Evolutionary conservation across 2,888 invertebrate genomes (phyloP).

Genomic region (Drosophila basisetae): DNA sequence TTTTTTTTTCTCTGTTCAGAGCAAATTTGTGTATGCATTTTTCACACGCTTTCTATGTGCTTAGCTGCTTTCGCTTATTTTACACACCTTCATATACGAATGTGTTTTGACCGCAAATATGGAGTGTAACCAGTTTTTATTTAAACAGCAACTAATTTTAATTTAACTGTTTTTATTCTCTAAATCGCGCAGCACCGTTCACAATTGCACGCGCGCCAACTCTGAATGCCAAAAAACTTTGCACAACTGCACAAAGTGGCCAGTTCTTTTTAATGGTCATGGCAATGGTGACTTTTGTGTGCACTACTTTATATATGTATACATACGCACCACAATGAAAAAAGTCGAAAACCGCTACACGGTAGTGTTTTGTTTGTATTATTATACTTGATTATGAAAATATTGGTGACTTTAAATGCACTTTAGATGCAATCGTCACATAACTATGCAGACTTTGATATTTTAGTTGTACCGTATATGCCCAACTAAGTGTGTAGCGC

Average conservation of each 20-base stretch:
- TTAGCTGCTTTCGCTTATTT: slow-evolving; percentile 1
- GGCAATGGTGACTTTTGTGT: slow-evolving; percentile 27
- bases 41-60: slow-evolving; percentile 10
- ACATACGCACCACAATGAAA: background rate
- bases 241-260: slow-evolving; percentile 46
- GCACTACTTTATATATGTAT: slow-evolving; percentile 16
- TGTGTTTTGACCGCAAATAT: slow-evolving; percentile 17
- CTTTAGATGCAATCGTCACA: background rate
- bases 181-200: slow-evolving; percentile 54
- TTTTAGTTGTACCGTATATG: slow-evolving; percentile 26
- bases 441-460: slow-evolving; percentile 3
- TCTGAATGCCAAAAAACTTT: slow-evolving; percentile 71
- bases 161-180: slow-evolving; percentile 59
- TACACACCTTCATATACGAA: slow-evolving; percentile 72
- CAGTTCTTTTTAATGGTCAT: slow-evolving; percentile 43
- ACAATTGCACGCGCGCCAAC: slow-evolving; percentile 73
- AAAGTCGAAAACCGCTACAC: background rate
- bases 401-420: background rate
- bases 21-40: slow-evolving; percentile 46
- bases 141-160: slow-evolving; percentile 42
- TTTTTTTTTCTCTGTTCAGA: slow-evolving; percentile 5
- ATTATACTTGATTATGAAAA: background rate
- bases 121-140: slow-evolving; percentile 28
- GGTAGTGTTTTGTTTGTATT: background rate
- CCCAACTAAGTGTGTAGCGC: slow-evolving; percentile 49